phyloP scores from a whole-genome alignment of 2,888 invertebrate species.

The Drosophila pegasa region DNA sequence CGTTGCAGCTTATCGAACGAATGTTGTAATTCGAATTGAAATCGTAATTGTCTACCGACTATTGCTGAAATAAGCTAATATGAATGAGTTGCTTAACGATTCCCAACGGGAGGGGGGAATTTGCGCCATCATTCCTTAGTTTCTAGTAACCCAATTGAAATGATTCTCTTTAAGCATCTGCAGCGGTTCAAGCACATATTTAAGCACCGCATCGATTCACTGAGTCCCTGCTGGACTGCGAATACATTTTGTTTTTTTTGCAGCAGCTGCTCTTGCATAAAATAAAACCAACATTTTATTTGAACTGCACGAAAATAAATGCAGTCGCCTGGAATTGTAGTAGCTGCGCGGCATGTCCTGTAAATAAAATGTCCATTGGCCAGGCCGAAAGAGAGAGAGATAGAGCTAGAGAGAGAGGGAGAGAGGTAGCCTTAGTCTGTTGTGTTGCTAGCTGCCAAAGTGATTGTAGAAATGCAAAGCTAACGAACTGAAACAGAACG shows the following conservation, averaged over 20 bases:
- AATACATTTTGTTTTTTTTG: conserved; percentile 36
- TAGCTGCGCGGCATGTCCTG: conserved; percentile 73
- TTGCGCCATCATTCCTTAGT: not conserved
- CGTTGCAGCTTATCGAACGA: not conserved
- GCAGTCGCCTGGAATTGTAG: conserved; percentile 66
- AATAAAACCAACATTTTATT: conserved; percentile 78
- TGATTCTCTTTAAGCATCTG: conserved; percentile 11
- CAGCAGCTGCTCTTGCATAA: conserved; percentile 65
- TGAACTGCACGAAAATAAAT: conserved; percentile 74
- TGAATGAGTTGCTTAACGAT: not conserved
- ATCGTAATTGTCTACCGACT: not conserved
- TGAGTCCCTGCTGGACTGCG: conserved; percentile 11
- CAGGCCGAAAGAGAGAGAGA: not conserved
- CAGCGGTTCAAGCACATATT: conserved; percentile 51
- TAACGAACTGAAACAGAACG: conserved; percentile 81
- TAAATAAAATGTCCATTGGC: conserved; percentile 77
- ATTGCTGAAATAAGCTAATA: not conserved
- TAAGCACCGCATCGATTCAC: conserved; percentile 32
- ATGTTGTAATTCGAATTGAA: not conserved
- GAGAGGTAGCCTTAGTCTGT: conserved; percentile 18
- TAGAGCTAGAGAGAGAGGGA: not conserved
- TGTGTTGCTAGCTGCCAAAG: conserved; percentile 65
- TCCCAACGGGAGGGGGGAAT: not conserved
- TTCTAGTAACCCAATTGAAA: not conserved
- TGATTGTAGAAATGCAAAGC: conserved; percentile 79